Evolutionary conservation across 1,140 invertebrate species (phyloP).

Genomic region (Nylanderia fulva): DNA sequence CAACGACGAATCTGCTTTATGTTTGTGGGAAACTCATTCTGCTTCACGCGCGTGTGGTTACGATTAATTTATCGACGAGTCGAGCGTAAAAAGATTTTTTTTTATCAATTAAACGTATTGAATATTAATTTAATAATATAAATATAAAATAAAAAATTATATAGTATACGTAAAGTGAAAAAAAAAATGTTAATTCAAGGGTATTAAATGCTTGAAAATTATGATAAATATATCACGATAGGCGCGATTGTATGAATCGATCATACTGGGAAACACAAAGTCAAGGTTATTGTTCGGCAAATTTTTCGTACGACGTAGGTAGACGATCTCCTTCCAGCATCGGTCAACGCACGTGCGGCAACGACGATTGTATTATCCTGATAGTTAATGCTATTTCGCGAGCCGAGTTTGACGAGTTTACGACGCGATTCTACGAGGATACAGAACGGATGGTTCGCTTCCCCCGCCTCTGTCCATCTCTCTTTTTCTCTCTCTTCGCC

Average conservation of each 20-base stretch:
- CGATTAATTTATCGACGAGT: background rate
- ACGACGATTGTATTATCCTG: constrained; percentile 85
- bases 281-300: constrained; percentile 3
- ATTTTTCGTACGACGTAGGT: constrained; percentile 57
- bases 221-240: no score
- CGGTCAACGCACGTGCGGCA: constrained; percentile 59
- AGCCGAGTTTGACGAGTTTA: constrained; percentile 86
- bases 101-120: no score
- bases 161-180: no score
- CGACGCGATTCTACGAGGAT: constrained; percentile 83
- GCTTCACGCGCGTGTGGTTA: background rate
- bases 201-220: no score
- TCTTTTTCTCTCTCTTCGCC: constrained; percentile 41
- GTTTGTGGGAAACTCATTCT: background rate
- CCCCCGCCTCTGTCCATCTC: constrained; percentile 4
- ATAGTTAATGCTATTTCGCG: constrained; percentile 85
- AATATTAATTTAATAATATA: no score
- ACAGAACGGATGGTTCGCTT: constrained; percentile 73
- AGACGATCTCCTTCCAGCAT: constrained; percentile 60
- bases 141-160: no score
- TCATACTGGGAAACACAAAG: constrained; percentile 16
- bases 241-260: background rate
- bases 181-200: no score
- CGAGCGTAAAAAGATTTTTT: no score
- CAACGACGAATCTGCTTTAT: constrained; percentile 6